A percentile compares a stretch with the other conserved stretches of the same genome.
Conservation (phyloP, 2,888 invertebrate species). For the Noctua janthina region DNA sequence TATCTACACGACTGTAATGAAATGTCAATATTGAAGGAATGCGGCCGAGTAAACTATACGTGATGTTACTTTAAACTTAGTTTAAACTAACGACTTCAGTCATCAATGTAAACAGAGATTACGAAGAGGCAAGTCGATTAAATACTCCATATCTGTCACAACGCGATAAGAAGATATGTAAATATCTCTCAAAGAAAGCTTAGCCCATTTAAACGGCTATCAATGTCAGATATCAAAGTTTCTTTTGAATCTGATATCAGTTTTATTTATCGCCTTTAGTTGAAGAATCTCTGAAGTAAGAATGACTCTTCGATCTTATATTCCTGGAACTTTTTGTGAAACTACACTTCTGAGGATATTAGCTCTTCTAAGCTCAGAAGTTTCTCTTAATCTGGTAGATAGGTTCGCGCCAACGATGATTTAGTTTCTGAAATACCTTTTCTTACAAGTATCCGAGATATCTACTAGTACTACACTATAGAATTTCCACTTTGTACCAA, state of each 20-base stretch:
- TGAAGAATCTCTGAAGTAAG: slow-evolving; percentile 53
- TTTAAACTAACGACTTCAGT: slow-evolving; percentile 49
- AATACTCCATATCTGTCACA: slow-evolving; percentile 56
- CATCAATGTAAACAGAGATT: slow-evolving; percentile 65
- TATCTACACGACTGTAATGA: slow-evolving; percentile 18
- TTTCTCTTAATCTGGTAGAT: slow-evolving; percentile 20
- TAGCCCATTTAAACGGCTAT: slow-evolving; percentile 56
- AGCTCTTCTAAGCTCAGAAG: slow-evolving; percentile 26
- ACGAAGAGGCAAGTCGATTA: slow-evolving; percentile 55
- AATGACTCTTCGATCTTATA: slow-evolving; percentile 53
- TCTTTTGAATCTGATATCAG: slow-evolving; percentile 46
- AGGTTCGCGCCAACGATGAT: slow-evolving; percentile 1
- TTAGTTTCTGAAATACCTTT: slow-evolving; percentile 2
- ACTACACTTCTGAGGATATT: slow-evolving; percentile 25
- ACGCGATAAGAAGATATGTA: slow-evolving; percentile 60
- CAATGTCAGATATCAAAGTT: slow-evolving; percentile 54
- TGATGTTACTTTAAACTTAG: slow-evolving; percentile 43
- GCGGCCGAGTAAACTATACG: slow-evolving; percentile 37
- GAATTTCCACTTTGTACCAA: neutral
- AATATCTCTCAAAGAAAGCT: slow-evolving; percentile 60
- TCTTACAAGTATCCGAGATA: neutral
- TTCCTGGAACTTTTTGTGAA: slow-evolving; percentile 31
- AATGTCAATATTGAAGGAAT: slow-evolving; percentile 51
- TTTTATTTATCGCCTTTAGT: slow-evolving; percentile 47
- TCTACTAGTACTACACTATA: neutral